Percentiles rank a stretch among this genome's conserved stretches.
These are phyloP conservation scores for Chaunax sp. DNA, from an alignment of 2,797 vertebrate species.

Conservation along the genomic window DNA sequence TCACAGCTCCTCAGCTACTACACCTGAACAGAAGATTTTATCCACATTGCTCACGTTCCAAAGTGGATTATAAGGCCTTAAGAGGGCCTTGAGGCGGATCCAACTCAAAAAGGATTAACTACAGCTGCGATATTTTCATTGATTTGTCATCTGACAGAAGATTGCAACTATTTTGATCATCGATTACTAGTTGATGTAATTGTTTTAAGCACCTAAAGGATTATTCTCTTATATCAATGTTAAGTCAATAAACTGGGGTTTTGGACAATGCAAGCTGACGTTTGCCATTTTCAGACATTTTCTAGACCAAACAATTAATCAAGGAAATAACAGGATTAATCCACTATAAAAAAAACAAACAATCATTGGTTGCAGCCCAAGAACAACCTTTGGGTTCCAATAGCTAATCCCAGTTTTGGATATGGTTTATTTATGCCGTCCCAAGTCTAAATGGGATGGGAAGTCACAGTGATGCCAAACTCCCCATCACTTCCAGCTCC, in stretches of 20 bases:
- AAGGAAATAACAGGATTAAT: neutral
- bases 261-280: neutral
- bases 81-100: neutral
- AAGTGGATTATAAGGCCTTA: neutral
- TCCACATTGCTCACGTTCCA: neutral
- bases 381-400: neutral
- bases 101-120: neutral
- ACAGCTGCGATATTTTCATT: neutral
- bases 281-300: neutral
- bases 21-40: neutral
- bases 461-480: neutral
- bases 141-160: neutral
- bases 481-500: neutral
- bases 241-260: neutral
- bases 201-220: neutral
- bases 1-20: no score
- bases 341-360: neutral
- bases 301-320: neutral
- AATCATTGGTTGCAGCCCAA: neutral
- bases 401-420: neutral
- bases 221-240: neutral
- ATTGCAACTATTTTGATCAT: neutral
- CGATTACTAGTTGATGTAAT: rapidly evolving
- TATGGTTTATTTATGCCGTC: neutral
- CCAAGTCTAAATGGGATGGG: neutral